Percentiles rank a stretch among this genome's conserved stretches.
Evolutionary conservation across 2,113 vertebrate genomes (phyloP).

Genomic region (Ibidorhyncha struthersii): DNA sequence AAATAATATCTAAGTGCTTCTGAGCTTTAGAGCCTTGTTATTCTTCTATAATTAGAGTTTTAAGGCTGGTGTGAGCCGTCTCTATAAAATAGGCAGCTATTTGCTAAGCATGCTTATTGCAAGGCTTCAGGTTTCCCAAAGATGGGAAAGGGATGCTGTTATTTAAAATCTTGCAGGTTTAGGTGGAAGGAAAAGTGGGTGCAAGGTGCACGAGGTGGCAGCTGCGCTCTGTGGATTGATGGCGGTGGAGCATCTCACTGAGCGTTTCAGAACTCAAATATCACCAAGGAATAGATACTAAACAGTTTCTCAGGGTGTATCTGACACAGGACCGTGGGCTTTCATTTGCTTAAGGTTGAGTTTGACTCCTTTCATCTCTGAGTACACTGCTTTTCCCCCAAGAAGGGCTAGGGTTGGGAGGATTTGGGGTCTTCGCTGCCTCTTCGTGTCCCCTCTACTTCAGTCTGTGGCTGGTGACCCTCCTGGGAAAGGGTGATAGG

Average conservation of each 20-base stretch:
- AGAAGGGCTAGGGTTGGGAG: not conserved
- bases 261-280: not conserved
- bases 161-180: not conserved
- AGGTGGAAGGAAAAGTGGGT: not conserved
- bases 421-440: not conserved
- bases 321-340: not conserved
- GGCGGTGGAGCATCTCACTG: not conserved
- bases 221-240: not conserved
- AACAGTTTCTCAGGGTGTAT: not conserved
- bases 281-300: not conserved
- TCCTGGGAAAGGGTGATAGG: not conserved
- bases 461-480: not conserved
- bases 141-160: not conserved
- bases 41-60: constrained; percentile 64
- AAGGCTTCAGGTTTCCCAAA: not conserved
- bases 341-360: not conserved
- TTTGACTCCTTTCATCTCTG: not conserved
- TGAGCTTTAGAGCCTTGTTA: constrained; percentile 63
- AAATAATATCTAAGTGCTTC: constrained; percentile 67
- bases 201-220: not conserved
- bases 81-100: not conserved
- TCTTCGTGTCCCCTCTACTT: not conserved
- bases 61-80: constrained; percentile 40
- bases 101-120: not conserved
- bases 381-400: not conserved